Base-by-base conservation (phyloP, 2,888 invertebrate species). In the Sinopyrophorus schimmeli region DNA sequence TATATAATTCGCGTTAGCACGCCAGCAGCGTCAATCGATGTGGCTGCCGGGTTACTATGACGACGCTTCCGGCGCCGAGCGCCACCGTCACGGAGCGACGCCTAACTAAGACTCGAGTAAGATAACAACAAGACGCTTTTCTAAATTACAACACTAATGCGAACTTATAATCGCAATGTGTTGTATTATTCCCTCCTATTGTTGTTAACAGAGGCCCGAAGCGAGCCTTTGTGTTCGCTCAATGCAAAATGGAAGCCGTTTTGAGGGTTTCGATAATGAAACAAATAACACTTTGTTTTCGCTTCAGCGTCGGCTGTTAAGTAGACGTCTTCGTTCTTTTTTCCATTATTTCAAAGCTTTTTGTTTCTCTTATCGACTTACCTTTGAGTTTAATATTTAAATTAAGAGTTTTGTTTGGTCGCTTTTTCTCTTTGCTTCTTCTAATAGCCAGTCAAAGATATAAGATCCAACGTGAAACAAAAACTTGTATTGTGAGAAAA, bases 1-100 rank as follows among this genome's bases (percentile, higher is more conserved):
- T 47, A 47, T 43, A 53, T 53, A 50, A 53, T 53, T 53, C 37
- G 41, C 44, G 49, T 53, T 49, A 54, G 52, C 59, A 58, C 58
- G 64, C 60, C 63, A 64, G 62, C 68, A 68, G 65, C 64, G 71
- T 73, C 80, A 81, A 81, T 81, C 81, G 81, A 81, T 81, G 79
- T 77, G 75, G 71, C 70, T 68, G 71, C 70, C 76, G 76, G 75
- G 83, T 82, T 79, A 80, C 82, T 79, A 80, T 80, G 77, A 78
- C 77, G 77, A 76, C 79, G 74, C 76, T 82, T 83, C 82, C 83
- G 82, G 80, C 73, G 69, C 70, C 69, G 69, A 71, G 69, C 70
- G 68, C 70, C 66, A 54, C 56, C 55, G 43, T 50, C 42, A 54
- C 60, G 59, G 60, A 54, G 55, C 57, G 61, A 57, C 58, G 55